Conservation (phyloP, 2,888 invertebrate genomes). For the Macrostomum cliftonense region DNA sequence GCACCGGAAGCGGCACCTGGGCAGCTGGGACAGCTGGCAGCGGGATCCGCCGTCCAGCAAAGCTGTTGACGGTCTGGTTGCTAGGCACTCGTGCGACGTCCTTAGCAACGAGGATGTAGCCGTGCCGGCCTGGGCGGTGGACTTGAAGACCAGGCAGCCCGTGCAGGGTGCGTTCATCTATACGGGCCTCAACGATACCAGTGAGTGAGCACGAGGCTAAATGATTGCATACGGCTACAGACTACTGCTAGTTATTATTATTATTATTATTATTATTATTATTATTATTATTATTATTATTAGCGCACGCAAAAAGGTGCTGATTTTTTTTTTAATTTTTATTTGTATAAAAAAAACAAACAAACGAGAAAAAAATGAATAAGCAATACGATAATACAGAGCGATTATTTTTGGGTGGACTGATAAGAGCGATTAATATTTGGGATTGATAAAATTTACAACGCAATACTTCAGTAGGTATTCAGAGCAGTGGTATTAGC, state of each 20-base stretch:
- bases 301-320: too few relatives aligned
- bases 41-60: conserved; percentile 1
- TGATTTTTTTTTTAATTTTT: too few relatives aligned
- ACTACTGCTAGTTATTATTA: neutral
- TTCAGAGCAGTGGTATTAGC: too few relatives aligned
- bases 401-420: too few relatives aligned
- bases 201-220: too few relatives aligned
- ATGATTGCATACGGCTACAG: neutral
- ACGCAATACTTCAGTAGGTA: too few relatives aligned
- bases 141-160: conserved; percentile 35
- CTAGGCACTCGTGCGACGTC: conserved; percentile 34
- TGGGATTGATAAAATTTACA: too few relatives aligned
- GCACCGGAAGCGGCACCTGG: conserved; percentile 39
- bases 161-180: conserved; percentile 40
- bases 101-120: conserved; percentile 41
- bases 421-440: too few relatives aligned
- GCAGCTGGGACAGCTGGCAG: conserved; percentile 5
- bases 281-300: too few relatives aligned
- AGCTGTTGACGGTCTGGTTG: conserved; percentile 41
- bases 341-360: too few relatives aligned
- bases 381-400: too few relatives aligned
- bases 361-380: too few relatives aligned
- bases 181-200: conserved; percentile 27
- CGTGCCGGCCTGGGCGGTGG: conserved; percentile 42
- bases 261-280: neutral